Base-by-base conservation (phyloP, 1,140 invertebrate species). In the Heliconius hermathena region DNA sequence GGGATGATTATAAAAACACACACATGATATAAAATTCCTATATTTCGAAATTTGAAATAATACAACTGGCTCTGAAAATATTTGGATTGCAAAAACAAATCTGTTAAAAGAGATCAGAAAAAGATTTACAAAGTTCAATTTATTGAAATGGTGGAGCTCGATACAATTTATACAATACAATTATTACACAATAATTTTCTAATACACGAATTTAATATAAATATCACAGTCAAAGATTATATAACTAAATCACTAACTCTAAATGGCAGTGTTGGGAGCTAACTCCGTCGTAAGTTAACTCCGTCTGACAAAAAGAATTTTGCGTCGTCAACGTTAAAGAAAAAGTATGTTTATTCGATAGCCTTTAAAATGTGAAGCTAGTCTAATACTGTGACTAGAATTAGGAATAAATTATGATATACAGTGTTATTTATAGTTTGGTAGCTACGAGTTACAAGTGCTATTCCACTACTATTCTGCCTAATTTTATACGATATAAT, bases 161-260 rank as follows among this genome's bases (percentile, higher is more conserved):
- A 84, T 87, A 88, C 76, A 85, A 81, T 88, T 74, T 77, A 71
- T 78, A 81, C 73, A 81, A 66, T 80, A 80, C 60, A 89, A 84
- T 82, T 46, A 46, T 46, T 87, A 81, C 90, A 92, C 86, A 89
- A 88, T 91, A 85, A 92, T 81, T 66, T 88, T 87, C 90, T 91
- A 92, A 91, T 91, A 91, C 90, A 92, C 88, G 85, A 92, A 89
- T 94, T 91, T 92, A 90, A 92, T 90, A 94, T 93, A 93, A 94
- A 92, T 94, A 94, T 94, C 92, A 94, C 92, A 94, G 92, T 94
- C 92, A 92, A 92, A 91, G 88, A 92, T 93, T 90, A 92, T 83
- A 91, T 83, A 91, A 92, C 91, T 93, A 93, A 91, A 87, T 81
- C 84, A 77, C 84, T 88, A 91, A 87, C 82, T 85, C 89, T 92